A percentile compares a stretch with the other conserved stretches of the same genome.
These are phyloP conservation scores for Heterodera filipjevi DNA, from an alignment of 2,888 invertebrate species.

Conservation along the genomic window DNA sequence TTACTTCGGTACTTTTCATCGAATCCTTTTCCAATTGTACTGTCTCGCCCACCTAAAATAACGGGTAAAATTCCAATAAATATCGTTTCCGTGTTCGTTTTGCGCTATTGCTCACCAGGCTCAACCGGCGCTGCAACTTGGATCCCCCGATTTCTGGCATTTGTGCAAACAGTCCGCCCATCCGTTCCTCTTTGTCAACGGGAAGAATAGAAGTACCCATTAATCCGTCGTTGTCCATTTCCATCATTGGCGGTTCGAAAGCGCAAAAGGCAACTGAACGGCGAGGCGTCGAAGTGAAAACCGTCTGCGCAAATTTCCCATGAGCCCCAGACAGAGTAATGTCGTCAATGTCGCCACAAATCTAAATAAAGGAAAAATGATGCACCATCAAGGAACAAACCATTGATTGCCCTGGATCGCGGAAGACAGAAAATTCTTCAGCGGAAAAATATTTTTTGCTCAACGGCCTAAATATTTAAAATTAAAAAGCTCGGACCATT, in stretches of 20 bases:
- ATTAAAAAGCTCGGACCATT: background rate
- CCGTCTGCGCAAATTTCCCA: constrained; percentile 26
- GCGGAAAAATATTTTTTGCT: background rate
- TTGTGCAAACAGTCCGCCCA: constrained; percentile 13
- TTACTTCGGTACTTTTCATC: background rate
- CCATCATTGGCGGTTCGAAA: constrained; percentile 13
- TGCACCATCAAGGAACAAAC: background rate
- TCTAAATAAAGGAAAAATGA: background rate
- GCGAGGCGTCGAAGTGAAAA: constrained; percentile 32
- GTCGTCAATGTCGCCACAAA: constrained; percentile 8
- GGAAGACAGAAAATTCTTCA: constrained; percentile 2
- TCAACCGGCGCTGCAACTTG: constrained; percentile 20
- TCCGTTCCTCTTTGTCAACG: background rate
- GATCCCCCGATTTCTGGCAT: background rate
- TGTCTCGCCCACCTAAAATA: background rate
- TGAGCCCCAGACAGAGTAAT: constrained; percentile 31
- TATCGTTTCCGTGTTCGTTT: too few relatives aligned
- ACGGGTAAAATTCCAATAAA: background rate
- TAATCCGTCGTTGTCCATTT: background rate
- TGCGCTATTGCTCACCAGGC: background rate
- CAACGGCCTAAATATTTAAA: constrained; percentile 14
- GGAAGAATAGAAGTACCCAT: background rate
- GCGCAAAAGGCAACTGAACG: constrained; percentile 23
- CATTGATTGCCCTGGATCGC: background rate
- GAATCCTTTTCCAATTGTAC: background rate